phyloP scores from a whole-genome alignment of 2,888 invertebrate genomes.

The Brenthis hecate region DNA sequence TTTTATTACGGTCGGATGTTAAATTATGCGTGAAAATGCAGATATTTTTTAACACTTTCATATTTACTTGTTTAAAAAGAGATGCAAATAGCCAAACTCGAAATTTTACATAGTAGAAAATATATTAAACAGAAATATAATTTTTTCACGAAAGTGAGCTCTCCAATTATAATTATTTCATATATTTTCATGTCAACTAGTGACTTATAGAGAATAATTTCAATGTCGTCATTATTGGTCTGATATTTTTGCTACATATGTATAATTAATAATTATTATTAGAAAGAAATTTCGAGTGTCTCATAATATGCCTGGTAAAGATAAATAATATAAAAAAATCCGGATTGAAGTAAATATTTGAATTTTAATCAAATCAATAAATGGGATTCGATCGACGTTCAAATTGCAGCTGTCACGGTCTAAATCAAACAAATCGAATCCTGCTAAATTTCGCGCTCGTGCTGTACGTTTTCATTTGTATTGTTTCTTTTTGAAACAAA shows the following conservation, averaged over 20 bases:
- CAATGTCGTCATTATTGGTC: too few species aligned
- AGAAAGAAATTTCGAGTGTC: too few species aligned
- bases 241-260: too few species aligned
- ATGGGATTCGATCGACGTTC: constrained; percentile 10
- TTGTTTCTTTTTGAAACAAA: background rate
- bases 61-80: background rate
- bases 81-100: background rate
- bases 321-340: background rate
- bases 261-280: too few species aligned
- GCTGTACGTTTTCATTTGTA: background rate
- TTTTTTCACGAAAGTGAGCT: too few species aligned
- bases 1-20: constrained; percentile 31
- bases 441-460: constrained; percentile 1
- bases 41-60: constrained; percentile 1
- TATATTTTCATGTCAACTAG: too few species aligned
- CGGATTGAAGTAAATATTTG: constrained; percentile 13
- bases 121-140: background rate
- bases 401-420: constrained; percentile 11
- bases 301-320: background rate
- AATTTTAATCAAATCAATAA: constrained; percentile 23
- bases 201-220: too few species aligned
- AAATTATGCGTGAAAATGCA: constrained; percentile 24
- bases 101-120: background rate
- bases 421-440: constrained; percentile 19
- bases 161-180: too few species aligned